Evolutionary conservation across 2,888 invertebrate genomes (phyloP).

Genomic region (Lasioglossum leucozonium): DNA sequence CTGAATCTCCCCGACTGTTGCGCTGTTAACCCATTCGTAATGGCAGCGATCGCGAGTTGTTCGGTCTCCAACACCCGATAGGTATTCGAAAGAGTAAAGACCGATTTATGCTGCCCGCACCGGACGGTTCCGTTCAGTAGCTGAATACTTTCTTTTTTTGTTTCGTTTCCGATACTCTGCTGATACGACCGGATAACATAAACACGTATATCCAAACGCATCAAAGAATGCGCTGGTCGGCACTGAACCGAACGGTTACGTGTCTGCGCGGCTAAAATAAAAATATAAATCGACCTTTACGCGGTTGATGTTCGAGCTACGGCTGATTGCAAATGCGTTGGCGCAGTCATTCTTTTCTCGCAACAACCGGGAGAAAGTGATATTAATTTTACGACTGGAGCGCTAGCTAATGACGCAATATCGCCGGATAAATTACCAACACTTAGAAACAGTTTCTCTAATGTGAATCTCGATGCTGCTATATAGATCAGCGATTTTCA

Average conservation of each 20-base stretch:
- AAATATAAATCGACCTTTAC: background rate
- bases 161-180: no score
- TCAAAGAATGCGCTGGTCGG: background rate
- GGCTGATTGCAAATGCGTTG: background rate
- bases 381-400: background rate
- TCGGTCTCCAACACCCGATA: background rate
- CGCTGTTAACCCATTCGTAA: background rate
- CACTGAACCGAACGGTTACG: no score
- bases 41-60: background rate
- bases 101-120: no score
- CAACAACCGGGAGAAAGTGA: background rate
- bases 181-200: no score
- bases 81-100: background rate
- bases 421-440: no score
- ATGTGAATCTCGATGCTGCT: background rate
- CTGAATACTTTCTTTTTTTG: no score
- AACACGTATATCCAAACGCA: background rate
- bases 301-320: background rate
- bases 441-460: background rate
- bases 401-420: no score
- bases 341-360: background rate
- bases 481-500: background rate
- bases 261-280: no score
- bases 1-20: background rate
- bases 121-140: no score